A percentile compares a stretch with the other conserved stretches of the same genome.
Conservation (phyloP, 1,140 invertebrate genomes). For the Drosophila orosa region DNA sequence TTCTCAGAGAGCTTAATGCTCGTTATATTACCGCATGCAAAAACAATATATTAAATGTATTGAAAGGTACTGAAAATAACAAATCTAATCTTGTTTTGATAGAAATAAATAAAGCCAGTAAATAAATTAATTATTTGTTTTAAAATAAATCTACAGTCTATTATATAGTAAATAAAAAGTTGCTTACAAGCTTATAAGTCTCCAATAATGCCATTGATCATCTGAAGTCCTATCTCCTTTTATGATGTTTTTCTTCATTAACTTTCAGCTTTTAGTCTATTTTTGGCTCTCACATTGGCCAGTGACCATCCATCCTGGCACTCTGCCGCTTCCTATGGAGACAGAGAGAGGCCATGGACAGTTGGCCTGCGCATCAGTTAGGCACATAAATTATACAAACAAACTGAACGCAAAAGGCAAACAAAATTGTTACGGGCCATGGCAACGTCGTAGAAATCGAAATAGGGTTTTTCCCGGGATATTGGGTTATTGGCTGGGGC, state of each 20-base stretch:
- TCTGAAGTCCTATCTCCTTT: neutral
- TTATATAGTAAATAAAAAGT: neutral
- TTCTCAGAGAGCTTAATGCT: neutral
- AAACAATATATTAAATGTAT: neutral
- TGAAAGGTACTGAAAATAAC: neutral
- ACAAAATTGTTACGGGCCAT: constrained; percentile 61
- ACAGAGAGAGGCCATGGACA: constrained; percentile 27
- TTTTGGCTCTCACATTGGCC: neutral
- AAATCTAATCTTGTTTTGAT: neutral
- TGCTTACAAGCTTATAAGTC: neutral
- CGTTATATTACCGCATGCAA: neutral
- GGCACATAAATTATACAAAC: constrained; percentile 76
- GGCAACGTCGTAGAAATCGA: constrained; percentile 46
- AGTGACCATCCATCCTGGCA: constrained; percentile 1
- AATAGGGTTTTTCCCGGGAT: constrained; percentile 37
- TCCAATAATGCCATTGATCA: neutral
- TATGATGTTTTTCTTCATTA: constrained; percentile 21
- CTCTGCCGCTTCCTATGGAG: neutral
- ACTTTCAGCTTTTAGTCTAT: neutral
- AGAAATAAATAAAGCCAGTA: neutral
- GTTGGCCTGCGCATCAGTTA: constrained; percentile 47
- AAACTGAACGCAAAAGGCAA: constrained; percentile 58
- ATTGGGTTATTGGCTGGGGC: constrained; percentile 29
- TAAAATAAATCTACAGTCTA: too few species aligned
- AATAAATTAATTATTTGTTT: neutral